Percentiles rank a stretch among this genome's conserved stretches.
phyloP scores from a whole-genome alignment of 2,888 invertebrate genomes.

The Allophyes oxyacanthae region DNA sequence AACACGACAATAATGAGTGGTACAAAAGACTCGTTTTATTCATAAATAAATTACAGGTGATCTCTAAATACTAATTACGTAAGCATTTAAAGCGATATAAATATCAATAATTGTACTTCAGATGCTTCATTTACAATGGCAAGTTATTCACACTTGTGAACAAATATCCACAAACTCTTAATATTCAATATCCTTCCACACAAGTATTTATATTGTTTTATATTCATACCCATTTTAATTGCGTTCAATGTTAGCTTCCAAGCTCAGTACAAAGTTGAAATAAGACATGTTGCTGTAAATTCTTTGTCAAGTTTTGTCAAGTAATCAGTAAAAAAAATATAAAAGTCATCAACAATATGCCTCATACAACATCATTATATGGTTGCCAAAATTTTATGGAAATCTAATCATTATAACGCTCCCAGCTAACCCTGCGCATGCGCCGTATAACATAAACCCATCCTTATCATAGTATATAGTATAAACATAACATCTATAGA shows the following conservation, averaged over 20 bases:
- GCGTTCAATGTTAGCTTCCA: constrained; percentile 14
- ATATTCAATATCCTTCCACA: constrained; percentile 30
- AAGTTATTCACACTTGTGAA: constrained; percentile 57
- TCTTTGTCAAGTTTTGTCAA: neutral
- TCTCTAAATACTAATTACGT: constrained; percentile 27
- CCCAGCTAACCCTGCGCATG: constrained; percentile 20
- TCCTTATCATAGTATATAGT: constrained; percentile 36
- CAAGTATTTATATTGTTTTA: constrained; percentile 27
- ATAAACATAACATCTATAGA: constrained; percentile 42
- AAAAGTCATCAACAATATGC: constrained; percentile 1
- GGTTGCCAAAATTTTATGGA: neutral
- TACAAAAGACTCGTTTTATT: constrained; percentile 46
- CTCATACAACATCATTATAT: neutral
- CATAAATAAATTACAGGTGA: constrained; percentile 39
- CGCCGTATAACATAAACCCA: constrained; percentile 17
- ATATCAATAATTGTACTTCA: constrained; percentile 71
- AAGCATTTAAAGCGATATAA: constrained; percentile 47
- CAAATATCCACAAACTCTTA: constrained; percentile 57
- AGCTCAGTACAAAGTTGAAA: neutral
- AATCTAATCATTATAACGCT: constrained; percentile 14
- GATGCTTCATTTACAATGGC: constrained; percentile 69
- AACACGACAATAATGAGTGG: constrained; percentile 29
- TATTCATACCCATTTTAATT: constrained; percentile 18
- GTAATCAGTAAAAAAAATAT: neutral
- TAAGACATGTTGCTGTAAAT: neutral